phyloP scores from a whole-genome alignment of 2,888 invertebrate genomes.

The Synanthedon myopaeformis region DNA sequence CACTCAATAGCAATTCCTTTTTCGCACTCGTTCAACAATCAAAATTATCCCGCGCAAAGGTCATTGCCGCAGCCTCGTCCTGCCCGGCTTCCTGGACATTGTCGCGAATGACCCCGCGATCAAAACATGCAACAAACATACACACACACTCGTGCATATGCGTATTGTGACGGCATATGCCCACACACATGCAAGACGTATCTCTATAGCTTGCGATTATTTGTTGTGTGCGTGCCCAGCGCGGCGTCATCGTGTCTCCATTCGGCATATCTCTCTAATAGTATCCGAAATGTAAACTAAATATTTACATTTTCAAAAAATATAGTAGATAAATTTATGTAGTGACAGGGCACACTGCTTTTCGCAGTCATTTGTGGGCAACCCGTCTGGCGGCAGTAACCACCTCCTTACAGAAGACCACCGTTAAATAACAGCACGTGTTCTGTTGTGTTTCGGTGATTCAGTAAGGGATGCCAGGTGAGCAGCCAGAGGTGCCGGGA shows the following conservation, averaged over 20 bases:
- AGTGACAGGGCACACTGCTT: no score
- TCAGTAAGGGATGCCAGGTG: no score
- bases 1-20: background rate
- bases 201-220: background rate
- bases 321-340: no score
- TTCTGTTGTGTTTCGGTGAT: no score
- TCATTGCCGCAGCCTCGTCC: slow-evolving; percentile 7
- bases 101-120: slow-evolving; percentile 23
- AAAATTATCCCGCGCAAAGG: slow-evolving; percentile 2
- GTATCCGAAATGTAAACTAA: no score
- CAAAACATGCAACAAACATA: slow-evolving; percentile 11
- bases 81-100: slow-evolving; percentile 18
- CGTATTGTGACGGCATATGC: background rate
- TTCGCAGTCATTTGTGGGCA: no score
- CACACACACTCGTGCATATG: slow-evolving; percentile 5
- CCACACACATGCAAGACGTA: slow-evolving; percentile 10
- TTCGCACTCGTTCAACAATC: background rate
- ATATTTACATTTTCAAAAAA: no score
- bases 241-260: slow-evolving; percentile 10
- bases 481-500: no score
- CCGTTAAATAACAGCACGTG: no score
- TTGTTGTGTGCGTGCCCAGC: background rate
- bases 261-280: slow-evolving; percentile 1
- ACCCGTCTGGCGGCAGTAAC: no score
- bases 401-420: no score